Percentiles rank a stretch among this genome's conserved stretches.
These are phyloP conservation scores for Agraylea sexmaculata DNA, from an alignment of 1,140 invertebrate species.

Conservation along the genomic window DNA sequence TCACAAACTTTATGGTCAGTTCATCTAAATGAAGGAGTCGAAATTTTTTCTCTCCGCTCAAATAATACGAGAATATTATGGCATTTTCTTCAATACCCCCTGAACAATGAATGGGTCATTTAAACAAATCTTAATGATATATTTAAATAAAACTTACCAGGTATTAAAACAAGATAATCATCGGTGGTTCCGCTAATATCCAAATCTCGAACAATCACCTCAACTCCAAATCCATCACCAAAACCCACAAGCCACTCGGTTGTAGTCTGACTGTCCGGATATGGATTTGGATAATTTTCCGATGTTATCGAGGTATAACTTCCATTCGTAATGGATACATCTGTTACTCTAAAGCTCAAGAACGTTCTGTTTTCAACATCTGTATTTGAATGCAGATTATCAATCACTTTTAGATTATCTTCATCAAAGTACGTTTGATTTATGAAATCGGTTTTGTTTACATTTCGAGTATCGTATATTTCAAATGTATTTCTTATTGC, in stretches of 20 bases:
- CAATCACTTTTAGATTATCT: no score
- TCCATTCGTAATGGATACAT: constrained; percentile 7
- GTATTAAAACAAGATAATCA: constrained; percentile 13
- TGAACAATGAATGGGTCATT: neutral
- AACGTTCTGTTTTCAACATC: no score
- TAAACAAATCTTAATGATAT: constrained; percentile 3
- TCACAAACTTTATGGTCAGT: constrained; percentile 9
- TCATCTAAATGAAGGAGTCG: constrained; percentile 14
- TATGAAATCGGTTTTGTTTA: no score
- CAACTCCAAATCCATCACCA: constrained; percentile 12
- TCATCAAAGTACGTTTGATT: no score
- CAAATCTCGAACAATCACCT: constrained; percentile 15
- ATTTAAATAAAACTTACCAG: constrained; percentile 6
- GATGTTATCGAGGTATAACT: constrained; percentile 8
- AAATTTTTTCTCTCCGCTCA: constrained; percentile 14
- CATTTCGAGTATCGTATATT: no score
- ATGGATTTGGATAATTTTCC: constrained; percentile 11
- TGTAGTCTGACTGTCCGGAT: neutral
- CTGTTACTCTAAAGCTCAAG: no score
- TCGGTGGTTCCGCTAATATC: constrained; percentile 7
- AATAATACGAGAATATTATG: constrained; percentile 11
- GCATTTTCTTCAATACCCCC: constrained; percentile 2
- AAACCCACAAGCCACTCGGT: constrained; percentile 10
- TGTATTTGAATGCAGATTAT: no score
- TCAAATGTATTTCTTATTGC: no score